Conservation (phyloP, 2,888 invertebrate species). For the Chironomus riparius region DNA sequence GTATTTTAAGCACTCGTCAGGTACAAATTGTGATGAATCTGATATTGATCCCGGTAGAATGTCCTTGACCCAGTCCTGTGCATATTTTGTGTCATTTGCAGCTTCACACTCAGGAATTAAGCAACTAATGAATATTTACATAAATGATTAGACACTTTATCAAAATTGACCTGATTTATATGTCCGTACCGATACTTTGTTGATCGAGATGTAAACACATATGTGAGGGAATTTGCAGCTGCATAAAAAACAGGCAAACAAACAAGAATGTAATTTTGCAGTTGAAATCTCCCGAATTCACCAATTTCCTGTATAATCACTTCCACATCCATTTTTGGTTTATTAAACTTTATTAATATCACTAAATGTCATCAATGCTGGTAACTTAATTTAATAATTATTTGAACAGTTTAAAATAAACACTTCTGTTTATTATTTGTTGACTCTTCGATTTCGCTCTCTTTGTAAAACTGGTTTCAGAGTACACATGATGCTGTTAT, state of each 20-base stretch:
- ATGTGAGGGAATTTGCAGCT: slow-evolving; percentile 52
- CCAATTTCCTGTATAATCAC: slow-evolving; percentile 51
- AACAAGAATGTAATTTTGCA: slow-evolving; percentile 47
- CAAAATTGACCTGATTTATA: slow-evolving; percentile 40
- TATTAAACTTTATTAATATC: no score
- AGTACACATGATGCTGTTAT: no score
- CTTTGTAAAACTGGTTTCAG: no score
- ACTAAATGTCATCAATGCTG: no score
- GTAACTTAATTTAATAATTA: no score
- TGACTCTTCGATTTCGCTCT: no score
- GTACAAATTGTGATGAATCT: slow-evolving; percentile 31
- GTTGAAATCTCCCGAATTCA: slow-evolving; percentile 51
- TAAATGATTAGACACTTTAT: not conserved
- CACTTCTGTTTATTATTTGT: no score
- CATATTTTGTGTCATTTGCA: slow-evolving; percentile 30
- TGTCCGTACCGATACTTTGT: slow-evolving; percentile 42
- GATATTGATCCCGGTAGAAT: slow-evolving; percentile 29
- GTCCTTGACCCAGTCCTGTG: slow-evolving; percentile 36
- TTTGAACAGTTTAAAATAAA: no score
- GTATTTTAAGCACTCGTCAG: slow-evolving; percentile 38
- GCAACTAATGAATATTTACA: slow-evolving; percentile 3
- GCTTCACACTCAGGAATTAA: slow-evolving; percentile 37
- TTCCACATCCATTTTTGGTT: slow-evolving; percentile 49
- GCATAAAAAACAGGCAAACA: slow-evolving; percentile 52
- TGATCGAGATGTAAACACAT: slow-evolving; percentile 52